phyloP scores from a whole-genome alignment of 2,113 vertebrate species.

The Eptesicus fuscus region DNA sequence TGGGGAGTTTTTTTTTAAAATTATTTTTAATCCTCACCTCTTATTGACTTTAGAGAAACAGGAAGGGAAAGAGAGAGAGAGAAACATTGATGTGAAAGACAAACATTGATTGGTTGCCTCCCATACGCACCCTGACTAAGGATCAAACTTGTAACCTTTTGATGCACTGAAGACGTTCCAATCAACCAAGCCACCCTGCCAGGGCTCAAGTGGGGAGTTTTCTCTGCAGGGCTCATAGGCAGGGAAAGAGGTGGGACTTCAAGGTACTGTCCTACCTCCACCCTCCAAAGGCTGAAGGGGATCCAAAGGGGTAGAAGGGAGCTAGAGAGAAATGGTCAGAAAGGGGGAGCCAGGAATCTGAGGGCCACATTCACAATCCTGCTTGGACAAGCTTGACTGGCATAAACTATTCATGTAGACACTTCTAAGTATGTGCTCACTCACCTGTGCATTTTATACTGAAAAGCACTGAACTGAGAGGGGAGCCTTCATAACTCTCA shows the following conservation, averaged over 20 bases:
- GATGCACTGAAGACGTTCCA: not conserved
- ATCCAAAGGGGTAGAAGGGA: not conserved
- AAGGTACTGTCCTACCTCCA: not conserved
- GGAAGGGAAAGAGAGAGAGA: not conserved
- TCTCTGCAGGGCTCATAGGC: not conserved
- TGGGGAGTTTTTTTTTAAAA: not conserved
- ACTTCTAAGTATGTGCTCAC: not conserved
- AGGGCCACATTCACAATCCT: not conserved
- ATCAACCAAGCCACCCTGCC: not conserved
- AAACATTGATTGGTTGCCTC: not conserved
- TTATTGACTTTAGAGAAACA: not conserved
- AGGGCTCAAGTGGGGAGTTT: not conserved
- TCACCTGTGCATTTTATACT: conserved; percentile 28
- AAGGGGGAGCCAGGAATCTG: not conserved
- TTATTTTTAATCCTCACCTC: not conserved
- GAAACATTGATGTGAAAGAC: not conserved
- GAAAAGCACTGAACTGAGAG: conserved; percentile 39
- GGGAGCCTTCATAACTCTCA: not conserved
- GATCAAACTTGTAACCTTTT: not conserved
- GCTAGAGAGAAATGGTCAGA: not conserved
- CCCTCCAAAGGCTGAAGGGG: not conserved
- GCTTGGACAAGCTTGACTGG: not conserved
- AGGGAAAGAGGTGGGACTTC: not conserved
- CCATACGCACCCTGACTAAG: no score
- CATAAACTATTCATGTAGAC: not conserved